Conservation (phyloP, 2,113 vertebrate genomes). For the Rhombomys opimus region DNA sequence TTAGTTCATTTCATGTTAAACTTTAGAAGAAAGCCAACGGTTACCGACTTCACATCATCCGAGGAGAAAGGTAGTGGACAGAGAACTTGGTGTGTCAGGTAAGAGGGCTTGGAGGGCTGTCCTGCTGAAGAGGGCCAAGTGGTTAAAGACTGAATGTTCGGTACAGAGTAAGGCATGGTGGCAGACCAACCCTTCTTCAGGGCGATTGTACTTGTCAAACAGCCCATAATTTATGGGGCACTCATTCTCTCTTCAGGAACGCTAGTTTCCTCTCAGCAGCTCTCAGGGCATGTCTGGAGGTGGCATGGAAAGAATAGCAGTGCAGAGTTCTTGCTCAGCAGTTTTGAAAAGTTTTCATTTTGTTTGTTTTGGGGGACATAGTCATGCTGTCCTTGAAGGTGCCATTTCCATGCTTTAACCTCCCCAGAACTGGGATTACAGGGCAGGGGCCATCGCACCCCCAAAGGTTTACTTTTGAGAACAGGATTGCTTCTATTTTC, state of each 20-base stretch:
- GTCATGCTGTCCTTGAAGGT: background rate
- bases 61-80: constrained; percentile 11
- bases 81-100: background rate
- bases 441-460: background rate
- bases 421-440: too few species aligned
- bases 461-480: background rate
- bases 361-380: background rate
- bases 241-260: background rate
- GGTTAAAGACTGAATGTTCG: constrained; percentile 14
- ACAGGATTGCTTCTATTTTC: background rate
- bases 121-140: background rate
- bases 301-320: background rate
- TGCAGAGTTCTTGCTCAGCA: background rate
- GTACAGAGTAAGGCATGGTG: constrained; percentile 39
- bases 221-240: background rate
- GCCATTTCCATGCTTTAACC: rapidly evolving
- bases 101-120: background rate
- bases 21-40: background rate
- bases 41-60: constrained; percentile 42
- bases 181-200: background rate
- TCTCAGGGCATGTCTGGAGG: background rate
- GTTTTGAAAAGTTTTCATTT: background rate
- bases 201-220: background rate
- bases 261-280: background rate
- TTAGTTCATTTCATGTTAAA: constrained; percentile 5